Percentiles rank a stretch among this genome's conserved stretches.
Evolutionary conservation across 1,140 invertebrate species (phyloP).

Genomic region (Nasonia giraulti): DNA sequence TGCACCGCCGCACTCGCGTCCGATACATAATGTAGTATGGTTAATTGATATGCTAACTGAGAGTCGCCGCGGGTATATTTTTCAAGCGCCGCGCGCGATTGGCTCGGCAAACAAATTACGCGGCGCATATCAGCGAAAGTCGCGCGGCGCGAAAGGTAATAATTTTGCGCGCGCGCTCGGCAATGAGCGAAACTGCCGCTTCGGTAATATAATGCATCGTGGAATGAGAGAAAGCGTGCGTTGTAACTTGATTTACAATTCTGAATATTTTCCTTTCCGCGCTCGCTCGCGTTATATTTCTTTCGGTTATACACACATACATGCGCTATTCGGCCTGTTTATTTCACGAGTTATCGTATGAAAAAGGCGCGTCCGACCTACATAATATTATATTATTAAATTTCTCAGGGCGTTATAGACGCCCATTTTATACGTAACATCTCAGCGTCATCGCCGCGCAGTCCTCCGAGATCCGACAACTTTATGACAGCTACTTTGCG

Average conservation of each 20-base stretch:
- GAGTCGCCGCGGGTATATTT: background rate
- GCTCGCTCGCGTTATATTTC: background rate
- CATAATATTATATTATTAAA: too few species aligned
- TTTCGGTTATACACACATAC: background rate
- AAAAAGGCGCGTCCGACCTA: too few species aligned
- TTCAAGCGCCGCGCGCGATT: background rate
- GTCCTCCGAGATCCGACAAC: slow-evolving; percentile 58
- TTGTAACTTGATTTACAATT: background rate
- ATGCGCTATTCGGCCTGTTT: too few species aligned
- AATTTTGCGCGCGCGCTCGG: too few species aligned
- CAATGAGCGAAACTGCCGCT: background rate
- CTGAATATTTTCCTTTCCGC: background rate
- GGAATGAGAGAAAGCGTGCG: background rate
- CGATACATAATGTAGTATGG: slow-evolving; percentile 2
- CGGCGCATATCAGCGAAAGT: background rate
- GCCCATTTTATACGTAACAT: too few species aligned
- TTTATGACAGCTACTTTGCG: slow-evolving; percentile 68
- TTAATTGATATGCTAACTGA: background rate
- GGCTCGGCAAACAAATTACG: background rate
- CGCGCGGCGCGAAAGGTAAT: too few species aligned
- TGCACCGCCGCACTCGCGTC: background rate
- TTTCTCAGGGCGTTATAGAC: too few species aligned
- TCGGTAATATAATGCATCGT: background rate
- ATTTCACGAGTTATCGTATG: too few species aligned
- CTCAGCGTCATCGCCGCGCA: background rate